Base-by-base conservation (phyloP, 2,113 vertebrate species). In the Heterochromis multidens region DNA sequence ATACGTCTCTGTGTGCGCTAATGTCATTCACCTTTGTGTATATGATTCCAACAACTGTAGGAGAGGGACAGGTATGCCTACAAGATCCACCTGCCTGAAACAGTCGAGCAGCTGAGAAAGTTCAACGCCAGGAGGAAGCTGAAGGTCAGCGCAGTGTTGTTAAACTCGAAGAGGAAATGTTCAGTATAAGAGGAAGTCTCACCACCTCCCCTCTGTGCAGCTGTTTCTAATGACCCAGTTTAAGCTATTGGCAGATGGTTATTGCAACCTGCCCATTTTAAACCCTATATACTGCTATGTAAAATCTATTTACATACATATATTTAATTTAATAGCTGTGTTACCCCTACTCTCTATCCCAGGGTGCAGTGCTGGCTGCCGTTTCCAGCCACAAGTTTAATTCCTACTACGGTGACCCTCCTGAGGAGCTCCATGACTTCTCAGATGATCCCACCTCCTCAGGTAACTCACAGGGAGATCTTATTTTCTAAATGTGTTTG, bases 301-400 rank as follows among this genome's bases (percentile, higher is more conserved):
- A 31, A 31, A 27, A 74, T 52, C 10, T 52, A 31, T 74, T 54
- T 52, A 7, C 2, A 3, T 74, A 54, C 0, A 4, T 33, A 9
- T 52, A 29, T 33, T 65, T 27, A 0, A 25, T 56, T 17, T 83
- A 33, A 59, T 43, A 74, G 12, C 62, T 11, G 6, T 35, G 21
- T 31, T 54, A 2, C 80, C 5, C 12, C 9, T 31, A 0, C 33
- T 57, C 12, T 77, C 23, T 79, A 1, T 90, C 77, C 33, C 91
- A 99, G 99, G 99, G 99, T 83, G 99, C 99, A 84, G 99, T 99
- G 86, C 96, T 99, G 93, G 99, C 99, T 78, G 99, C 99, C 77
- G 98, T 99, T 77, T 99, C 99, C 92, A 99, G 99, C 95, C 99
- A 99, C 97, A 99, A 99, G 96, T 99, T 99, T 95, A 99, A 98